phyloP scores from a whole-genome alignment of 2,797 vertebrate genomes.

The Phataginus tetradactyla region DNA sequence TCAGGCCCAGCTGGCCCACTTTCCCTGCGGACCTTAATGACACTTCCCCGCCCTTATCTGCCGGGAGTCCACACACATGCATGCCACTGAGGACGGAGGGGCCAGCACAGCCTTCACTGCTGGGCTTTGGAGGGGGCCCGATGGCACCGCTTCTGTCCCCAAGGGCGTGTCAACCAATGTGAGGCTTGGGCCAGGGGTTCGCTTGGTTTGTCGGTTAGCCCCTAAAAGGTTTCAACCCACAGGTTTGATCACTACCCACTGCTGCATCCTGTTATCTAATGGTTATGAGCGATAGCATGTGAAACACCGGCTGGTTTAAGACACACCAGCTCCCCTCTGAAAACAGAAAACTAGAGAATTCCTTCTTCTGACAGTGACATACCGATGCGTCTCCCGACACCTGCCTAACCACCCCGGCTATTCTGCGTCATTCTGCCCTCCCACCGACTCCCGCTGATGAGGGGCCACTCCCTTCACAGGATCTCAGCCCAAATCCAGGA shows the following conservation, averaged over 20 bases:
- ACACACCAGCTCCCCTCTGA: not conserved
- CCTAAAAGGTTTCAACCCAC: not conserved
- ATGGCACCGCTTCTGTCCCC: slow-evolving; percentile 37
- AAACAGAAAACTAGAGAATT: not conserved
- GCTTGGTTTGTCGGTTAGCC: not conserved
- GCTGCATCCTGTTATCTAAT: not conserved
- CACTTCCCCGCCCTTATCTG: slow-evolving; percentile 51
- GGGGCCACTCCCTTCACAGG: not conserved
- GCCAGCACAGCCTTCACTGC: slow-evolving; percentile 82
- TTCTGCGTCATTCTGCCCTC: not conserved
- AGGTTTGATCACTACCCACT: rapidly evolving
- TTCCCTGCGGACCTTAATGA: slow-evolving; percentile 63
- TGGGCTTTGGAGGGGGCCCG: slow-evolving; percentile 71
- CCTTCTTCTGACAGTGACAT: not conserved
- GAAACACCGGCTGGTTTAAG: not conserved
- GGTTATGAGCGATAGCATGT: rapidly evolving
- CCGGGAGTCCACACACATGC: slow-evolving; percentile 44
- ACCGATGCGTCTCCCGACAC: not conserved
- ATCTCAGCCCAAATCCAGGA: not conserved
- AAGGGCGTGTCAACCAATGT: not conserved
- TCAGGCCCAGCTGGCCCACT: slow-evolving; percentile 52
- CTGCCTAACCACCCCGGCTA: not conserved
- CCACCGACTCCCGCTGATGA: not conserved
- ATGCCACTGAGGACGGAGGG: slow-evolving; percentile 21
- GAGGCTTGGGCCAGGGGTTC: not conserved